Evolutionary conservation across 1,140 invertebrate genomes (phyloP).

Genomic region (Myzus persicae): DNA sequence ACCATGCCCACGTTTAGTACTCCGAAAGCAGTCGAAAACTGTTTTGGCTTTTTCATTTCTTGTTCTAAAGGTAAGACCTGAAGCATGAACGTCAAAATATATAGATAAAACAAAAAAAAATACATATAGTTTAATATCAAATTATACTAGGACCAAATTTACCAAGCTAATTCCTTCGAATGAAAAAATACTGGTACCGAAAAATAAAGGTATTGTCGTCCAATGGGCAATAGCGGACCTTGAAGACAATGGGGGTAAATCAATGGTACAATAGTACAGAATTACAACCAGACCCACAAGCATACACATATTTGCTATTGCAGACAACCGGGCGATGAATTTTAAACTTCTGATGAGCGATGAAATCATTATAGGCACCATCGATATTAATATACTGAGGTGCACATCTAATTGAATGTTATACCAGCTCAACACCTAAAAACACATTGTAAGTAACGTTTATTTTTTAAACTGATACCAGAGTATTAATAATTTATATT

Average conservation of each 20-base stretch:
- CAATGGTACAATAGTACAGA: constrained; percentile 72
- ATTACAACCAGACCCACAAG: constrained; percentile 79
- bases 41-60: constrained; percentile 83
- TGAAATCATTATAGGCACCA: constrained; percentile 76
- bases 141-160: constrained; percentile 35
- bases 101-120: background rate
- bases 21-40: constrained; percentile 82
- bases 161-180: constrained; percentile 86
- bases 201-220: constrained; percentile 77
- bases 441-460: background rate
- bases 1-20: constrained; percentile 89
- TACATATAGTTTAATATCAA: background rate
- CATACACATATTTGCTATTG: constrained; percentile 82
- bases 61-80: constrained; percentile 79
- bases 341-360: constrained; percentile 85
- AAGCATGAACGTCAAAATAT: constrained; percentile 59
- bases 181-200: constrained; percentile 88
- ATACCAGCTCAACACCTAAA: constrained; percentile 74
- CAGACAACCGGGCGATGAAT: constrained; percentile 83
- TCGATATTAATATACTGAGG: constrained; percentile 76
- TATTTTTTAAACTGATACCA: background rate
- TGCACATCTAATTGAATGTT: constrained; percentile 69
- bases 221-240: constrained; percentile 66
- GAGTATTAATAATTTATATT: background rate
- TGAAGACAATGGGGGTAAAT: constrained; percentile 60